Base-by-base conservation (phyloP, 2,113 vertebrate species). In the Myrmecophaga tridactyla region DNA sequence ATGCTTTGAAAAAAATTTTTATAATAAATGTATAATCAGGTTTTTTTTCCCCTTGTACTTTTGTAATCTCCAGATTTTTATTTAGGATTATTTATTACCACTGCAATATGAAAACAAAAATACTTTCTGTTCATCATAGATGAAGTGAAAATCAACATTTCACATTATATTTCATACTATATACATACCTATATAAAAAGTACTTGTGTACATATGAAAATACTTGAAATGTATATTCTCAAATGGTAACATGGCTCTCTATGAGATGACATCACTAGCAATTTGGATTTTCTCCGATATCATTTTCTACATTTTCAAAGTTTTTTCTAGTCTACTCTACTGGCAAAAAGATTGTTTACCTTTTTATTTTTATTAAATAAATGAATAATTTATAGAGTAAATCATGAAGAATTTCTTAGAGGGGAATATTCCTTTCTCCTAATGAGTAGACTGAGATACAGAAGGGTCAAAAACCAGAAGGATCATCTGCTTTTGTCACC, bases 81-180 rank as follows among this genome's bases (percentile, higher is more conserved):
- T 41, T 69, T 39, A 94, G 29, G 21, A 88, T 67, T 4, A 67
- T 46, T 69, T 39, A 92, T 76, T 86, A 86, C 6, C n/a, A 77
- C 34, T 87, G 63, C 51, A 92, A 75, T 58, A 63, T 48, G 14
- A 75, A 94, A 96, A 81, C 7, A 73, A 95, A 92, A 92, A 95
- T n/a, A 75, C 9, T 87, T 67, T 39, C 29, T 81, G 51, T 86
- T 65, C 17, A 70, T 18, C n/a, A 23, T 48, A 58, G 56, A 20
- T 82, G 83, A 65, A 78, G 0, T 81, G 34, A n/a, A 51, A 76
- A 41, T 1, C 14, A 96, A 34, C 7, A 88, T 69, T 88, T 85
- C 34, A 78, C 25, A 78, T 31, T 80, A 67, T 2, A 73, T n/a
- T 84, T 63, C 58, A 73, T 67, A 89, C 67, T 86, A 69, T 6